Evolutionary conservation across 2,888 invertebrate genomes (phyloP), one percentile per base, ranked within the genome.

Genomic region (Girardia tigrina): DNA sequence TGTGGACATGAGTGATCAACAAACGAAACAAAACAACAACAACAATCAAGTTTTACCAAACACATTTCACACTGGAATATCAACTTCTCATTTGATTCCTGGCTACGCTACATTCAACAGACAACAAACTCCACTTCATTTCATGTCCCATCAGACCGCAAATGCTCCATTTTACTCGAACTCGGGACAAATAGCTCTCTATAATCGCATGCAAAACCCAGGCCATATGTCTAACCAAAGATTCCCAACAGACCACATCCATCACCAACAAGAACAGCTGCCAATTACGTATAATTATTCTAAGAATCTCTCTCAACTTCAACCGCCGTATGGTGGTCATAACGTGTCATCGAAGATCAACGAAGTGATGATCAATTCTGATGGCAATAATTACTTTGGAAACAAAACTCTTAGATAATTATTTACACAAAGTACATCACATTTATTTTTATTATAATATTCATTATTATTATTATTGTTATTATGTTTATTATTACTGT

Each of bases 171-270:
- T 56, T 16, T 56, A 20, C 2, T 56, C 56, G 4, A 6, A n/a
- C 23, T 56, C 56, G 2, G 56, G 56, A 56, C 56, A 56, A 56
- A 56, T 56, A 16, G 8, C 56, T 4, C 56, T 56, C 23, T 56
- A 56, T 56, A 56, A 56, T n/a, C 56, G 56, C 23, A 56, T 56
- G 56, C 56, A 56, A n/a, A 56, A 56, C n/a, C 4, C 56, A 6
- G 56, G 56, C n/a, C 56, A 56, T n/a, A 56, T 56, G n/a, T n/a
- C 56, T n/a, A 56, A 56, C n/a, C 56, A 56, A n/a, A 4, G 56
- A n/a, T 56, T 56, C 23, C 56, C 56, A 4, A 56, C 4, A 2
- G 56, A 56, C n/a, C n/a, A n/a, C n/a, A 56, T 56, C n/a, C 56
- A 56, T 56, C 56, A 56, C n/a, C 56, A 56, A 56, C 56, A 56